Conservation (phyloP, 2,888 invertebrate species). For the Drymonia ruficornis region DNA sequence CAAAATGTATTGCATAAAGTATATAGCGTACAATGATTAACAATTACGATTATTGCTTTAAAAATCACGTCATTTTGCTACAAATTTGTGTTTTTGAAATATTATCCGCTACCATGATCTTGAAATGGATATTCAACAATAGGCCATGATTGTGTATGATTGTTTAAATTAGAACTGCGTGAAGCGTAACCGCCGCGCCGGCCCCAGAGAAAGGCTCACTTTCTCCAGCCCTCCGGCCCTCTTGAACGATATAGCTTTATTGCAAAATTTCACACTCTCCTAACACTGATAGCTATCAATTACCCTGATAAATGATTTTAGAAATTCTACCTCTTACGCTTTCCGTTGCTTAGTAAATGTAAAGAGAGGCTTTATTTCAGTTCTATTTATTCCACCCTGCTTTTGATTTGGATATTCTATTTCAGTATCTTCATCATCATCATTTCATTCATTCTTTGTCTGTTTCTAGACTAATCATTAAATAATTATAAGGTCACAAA, state of each 20-base stretch:
- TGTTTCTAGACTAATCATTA: neutral
- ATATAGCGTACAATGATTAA: slow-evolving; percentile 9
- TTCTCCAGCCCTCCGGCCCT: slow-evolving; percentile 81
- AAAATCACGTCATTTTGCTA: slow-evolving; percentile 17
- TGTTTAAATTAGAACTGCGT: slow-evolving; percentile 68
- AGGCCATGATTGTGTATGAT: slow-evolving; percentile 61
- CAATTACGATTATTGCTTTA: slow-evolving; percentile 16
- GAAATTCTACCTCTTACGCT: slow-evolving; percentile 55
- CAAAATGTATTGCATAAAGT: neutral
- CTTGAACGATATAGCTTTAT: slow-evolving; percentile 64
- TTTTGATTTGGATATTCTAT: neutral
- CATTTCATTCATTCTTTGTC: neutral
- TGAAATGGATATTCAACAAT: slow-evolving; percentile 50
- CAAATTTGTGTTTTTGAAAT: slow-evolving; percentile 30
- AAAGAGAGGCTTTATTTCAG: slow-evolving; percentile 20
- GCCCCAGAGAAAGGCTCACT: slow-evolving; percentile 79
- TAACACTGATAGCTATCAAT: slow-evolving; percentile 66
- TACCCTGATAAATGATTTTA: slow-evolving; percentile 66
- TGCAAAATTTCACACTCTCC: slow-evolving; percentile 78
- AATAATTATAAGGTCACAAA: neutral
- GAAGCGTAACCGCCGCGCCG: slow-evolving; percentile 56
- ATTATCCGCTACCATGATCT: slow-evolving; percentile 30
- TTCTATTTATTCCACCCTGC: slow-evolving; percentile 5
- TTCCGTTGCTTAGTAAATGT: slow-evolving; percentile 39
- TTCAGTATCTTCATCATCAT: neutral